A percentile compares a stretch with the other conserved stretches of the same genome.
Evolutionary conservation across 2,113 vertebrate species (phyloP).

Genomic region (mouse (Mus musculus)): GRCm39 chr4:124164001-124164500

Average conservation of each 20-base stretch:
- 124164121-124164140: not conserved
- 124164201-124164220: accelerated
- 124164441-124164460: not conserved
- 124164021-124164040: not conserved
- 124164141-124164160: not conserved
- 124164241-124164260: not conserved
- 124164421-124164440: not conserved
- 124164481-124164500: too few species aligned
- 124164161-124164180: not conserved
- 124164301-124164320: conserved; percentile 11
- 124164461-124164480: not conserved
- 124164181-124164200: not conserved
- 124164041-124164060: not conserved
- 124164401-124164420: not conserved
- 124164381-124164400: not conserved
- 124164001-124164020: not conserved
- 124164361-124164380: not conserved
- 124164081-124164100: not conserved
- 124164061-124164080: not conserved
- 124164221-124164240: not conserved
- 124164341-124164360: not conserved
- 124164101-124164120: not conserved
- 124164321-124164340: not conserved
- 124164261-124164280: not conserved
- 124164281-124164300: not conserved